phyloP scores from a whole-genome alignment of 2,797 vertebrate species.

The Pygocentrus nattereri region DNA sequence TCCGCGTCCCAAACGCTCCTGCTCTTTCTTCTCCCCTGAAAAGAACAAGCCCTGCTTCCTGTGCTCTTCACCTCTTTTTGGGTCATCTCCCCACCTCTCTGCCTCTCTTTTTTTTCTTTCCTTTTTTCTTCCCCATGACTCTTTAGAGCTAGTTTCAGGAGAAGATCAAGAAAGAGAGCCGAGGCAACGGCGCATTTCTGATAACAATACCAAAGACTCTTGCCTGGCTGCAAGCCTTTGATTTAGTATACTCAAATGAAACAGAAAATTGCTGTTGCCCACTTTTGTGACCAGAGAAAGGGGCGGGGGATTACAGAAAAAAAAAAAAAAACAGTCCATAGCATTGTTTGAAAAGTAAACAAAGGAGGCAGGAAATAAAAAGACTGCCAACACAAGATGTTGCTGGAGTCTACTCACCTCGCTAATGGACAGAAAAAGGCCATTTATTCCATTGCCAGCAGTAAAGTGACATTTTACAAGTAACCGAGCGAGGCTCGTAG shows the following conservation, averaged over 20 bases:
- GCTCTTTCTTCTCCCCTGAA: constrained; percentile 26
- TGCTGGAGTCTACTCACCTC: constrained; percentile 22
- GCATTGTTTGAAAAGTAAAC: constrained; percentile 40
- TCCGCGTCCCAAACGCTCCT: neutral
- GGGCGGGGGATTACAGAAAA: neutral
- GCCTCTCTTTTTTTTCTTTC: neutral
- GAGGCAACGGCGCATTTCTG: constrained; percentile 24
- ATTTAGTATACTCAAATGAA: constrained; percentile 45
- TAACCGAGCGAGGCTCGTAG: constrained; percentile 21
- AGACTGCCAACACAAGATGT: constrained; percentile 19
- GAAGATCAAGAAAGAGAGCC: constrained; percentile 28
- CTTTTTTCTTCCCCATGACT: neutral
- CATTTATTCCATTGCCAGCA: constrained; percentile 31
- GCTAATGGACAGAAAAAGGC: constrained; percentile 29
- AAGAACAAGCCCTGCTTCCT: constrained; percentile 5
- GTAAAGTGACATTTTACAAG: constrained; percentile 38
- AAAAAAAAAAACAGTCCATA: constrained; percentile 8
- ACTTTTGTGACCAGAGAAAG: constrained; percentile 39
- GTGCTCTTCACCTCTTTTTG: constrained; percentile 22
- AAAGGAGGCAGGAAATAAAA: constrained; percentile 17
- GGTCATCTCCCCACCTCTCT: neutral
- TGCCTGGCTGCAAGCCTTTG: constrained; percentile 42
- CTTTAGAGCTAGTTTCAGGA: constrained; percentile 21
- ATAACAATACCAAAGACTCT: constrained; percentile 38
- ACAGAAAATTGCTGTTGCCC: constrained; percentile 51